Evolutionary conservation across 2,113 vertebrate species (phyloP).

Genomic region (Atractosteus spatula): DNA sequence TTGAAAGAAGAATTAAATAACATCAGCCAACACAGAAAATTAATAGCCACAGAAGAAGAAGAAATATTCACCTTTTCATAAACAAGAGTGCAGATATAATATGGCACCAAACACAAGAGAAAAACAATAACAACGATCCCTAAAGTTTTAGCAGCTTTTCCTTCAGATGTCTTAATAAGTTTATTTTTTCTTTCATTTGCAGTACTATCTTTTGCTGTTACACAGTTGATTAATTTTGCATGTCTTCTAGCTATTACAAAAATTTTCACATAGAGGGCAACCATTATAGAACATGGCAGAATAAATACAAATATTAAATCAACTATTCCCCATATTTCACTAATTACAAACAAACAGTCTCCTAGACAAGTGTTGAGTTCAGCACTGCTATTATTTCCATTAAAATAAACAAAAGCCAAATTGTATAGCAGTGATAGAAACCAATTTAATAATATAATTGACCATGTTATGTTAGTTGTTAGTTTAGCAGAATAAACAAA

Average conservation of each 20-base stretch:
- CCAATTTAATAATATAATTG: constrained; percentile 46
- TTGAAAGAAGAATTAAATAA: constrained; percentile 14
- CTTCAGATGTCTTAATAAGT: not conserved
- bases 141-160: not conserved
- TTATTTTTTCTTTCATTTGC: not conserved
- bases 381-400: constrained; percentile 38
- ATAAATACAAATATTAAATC: constrained; percentile 34
- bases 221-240: constrained; percentile 35
- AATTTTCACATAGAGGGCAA: constrained; percentile 20
- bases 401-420: constrained; percentile 16
- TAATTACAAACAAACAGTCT: not conserved
- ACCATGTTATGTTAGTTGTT: constrained; percentile 24
- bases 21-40: not conserved
- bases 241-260: constrained; percentile 32
- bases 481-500: constrained; percentile 33
- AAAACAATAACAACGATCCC: not conserved
- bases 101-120: constrained; percentile 11
- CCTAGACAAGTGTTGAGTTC: constrained; percentile 28
- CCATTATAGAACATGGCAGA: constrained; percentile 26
- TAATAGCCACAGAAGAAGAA: not conserved
- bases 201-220: not conserved
- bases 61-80: not conserved
- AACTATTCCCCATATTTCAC: constrained; percentile 13
- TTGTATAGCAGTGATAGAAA: constrained; percentile 35
- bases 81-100: constrained; percentile 1